Percentiles rank a stretch among this genome's conserved stretches.
Conservation (phyloP, 2,797 vertebrate genomes). For the Mormyrops attenuatus region DNA sequence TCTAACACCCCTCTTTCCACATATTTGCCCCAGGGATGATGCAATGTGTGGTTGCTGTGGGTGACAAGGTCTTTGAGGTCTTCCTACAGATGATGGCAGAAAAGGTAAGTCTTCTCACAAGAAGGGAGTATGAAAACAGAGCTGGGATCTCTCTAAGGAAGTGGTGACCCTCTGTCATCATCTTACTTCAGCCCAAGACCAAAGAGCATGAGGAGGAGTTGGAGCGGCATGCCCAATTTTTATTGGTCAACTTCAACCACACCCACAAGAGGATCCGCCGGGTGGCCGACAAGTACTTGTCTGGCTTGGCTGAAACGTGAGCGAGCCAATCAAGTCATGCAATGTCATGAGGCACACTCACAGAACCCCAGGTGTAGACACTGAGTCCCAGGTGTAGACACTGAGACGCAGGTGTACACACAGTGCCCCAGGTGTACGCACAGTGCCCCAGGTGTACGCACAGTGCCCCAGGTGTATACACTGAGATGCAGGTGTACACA, state of each 20-base stretch:
- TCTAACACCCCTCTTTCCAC: background rate
- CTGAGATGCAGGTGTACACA: too few relatives aligned
- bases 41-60: constrained; percentile 93
- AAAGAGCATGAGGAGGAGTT: constrained; percentile 94
- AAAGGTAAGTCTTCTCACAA: constrained; percentile 67
- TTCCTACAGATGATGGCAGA: constrained; percentile 98
- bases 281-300: constrained; percentile 96
- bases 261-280: constrained; percentile 95
- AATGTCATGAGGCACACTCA: background rate
- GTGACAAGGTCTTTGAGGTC: constrained; percentile 95
- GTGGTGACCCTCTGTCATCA: background rate
- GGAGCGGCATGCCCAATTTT: constrained; percentile 90
- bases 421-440: too few relatives aligned
- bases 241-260: constrained; percentile 96
- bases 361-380: background rate
- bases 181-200: constrained; percentile 78
- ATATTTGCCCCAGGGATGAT: constrained; percentile 77
- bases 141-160: background rate
- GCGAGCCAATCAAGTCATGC: constrained; percentile 32
- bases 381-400: too few relatives aligned
- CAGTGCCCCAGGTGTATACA: too few relatives aligned
- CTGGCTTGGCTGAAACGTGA: constrained; percentile 93
- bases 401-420: too few relatives aligned
- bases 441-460: too few relatives aligned
- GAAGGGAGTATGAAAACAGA: background rate